Evolutionary conservation across 2,888 invertebrate genomes (phyloP).

Genomic region (Xestia xanthographa): DNA sequence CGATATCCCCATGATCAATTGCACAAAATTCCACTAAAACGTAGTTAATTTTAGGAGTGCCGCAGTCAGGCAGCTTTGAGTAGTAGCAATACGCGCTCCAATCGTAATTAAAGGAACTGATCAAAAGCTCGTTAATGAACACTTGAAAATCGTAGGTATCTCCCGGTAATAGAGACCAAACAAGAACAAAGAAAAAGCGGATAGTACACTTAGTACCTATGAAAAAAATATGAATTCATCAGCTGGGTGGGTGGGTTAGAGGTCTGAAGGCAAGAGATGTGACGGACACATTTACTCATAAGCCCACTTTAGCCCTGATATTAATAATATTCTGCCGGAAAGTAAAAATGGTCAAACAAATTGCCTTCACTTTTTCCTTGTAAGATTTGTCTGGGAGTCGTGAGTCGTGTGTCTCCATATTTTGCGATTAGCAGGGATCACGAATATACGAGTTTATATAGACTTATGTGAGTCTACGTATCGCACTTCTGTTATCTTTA

Average conservation of each 20-base stretch:
- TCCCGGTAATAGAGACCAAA: not conserved
- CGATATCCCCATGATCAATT: not conserved
- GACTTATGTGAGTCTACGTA: constrained; percentile 38
- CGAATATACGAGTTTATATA: constrained; percentile 1
- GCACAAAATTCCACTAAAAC: not conserved
- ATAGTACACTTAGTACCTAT: not conserved
- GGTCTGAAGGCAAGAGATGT: constrained; percentile 26
- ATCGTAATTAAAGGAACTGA: constrained; percentile 42
- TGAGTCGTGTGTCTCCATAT: constrained; percentile 38
- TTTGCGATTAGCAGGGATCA: constrained; percentile 51
- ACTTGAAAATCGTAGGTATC: constrained; percentile 29
- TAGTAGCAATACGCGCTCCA: not conserved
- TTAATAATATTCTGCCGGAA: constrained; percentile 59
- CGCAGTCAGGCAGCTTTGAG: constrained; percentile 1
- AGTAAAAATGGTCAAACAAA: constrained; percentile 62
- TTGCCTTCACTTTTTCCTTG: constrained; percentile 63
- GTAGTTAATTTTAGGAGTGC: constrained; percentile 18
- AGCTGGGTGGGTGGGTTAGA: constrained; percentile 3
- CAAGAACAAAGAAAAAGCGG: constrained; percentile 6
- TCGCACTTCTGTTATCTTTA: constrained; percentile 63
- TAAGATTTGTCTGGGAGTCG: constrained; percentile 49
- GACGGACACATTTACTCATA: constrained; percentile 58
- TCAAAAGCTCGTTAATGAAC: constrained; percentile 40
- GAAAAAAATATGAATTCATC: constrained; percentile 10
- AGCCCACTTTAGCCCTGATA: constrained; percentile 61